Base-by-base conservation (phyloP, 2,113 vertebrate genomes). In the Dicrurus megarhynchus region DNA sequence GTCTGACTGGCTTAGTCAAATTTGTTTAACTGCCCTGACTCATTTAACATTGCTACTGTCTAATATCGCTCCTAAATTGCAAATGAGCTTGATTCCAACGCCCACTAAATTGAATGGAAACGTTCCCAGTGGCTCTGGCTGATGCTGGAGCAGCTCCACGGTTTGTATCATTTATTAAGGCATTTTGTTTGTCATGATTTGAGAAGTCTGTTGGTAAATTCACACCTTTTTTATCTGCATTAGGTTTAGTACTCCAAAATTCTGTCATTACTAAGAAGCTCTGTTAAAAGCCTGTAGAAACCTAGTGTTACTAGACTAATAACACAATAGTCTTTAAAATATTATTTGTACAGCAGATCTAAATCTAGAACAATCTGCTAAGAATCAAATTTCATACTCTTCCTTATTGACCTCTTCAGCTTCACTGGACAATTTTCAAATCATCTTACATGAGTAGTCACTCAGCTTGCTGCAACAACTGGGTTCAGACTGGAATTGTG, bases 351-450 rank as follows among this genome's bases (percentile, higher is more conserved):
- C 3, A 21, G 13, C 21, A 70, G 35, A 35, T 44, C 30, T 33
- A 55, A 83, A 88, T 65, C 39, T 47, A 35, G 42, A 83, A 35
- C 7, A 55, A 77, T 32, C 55, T 41, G 26, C 22, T 77, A 86
- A 84, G 9, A 90, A 86, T 30, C 8, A 80, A 49, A 81, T 86
- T 78, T 81, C 59, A 81, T 2, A 13, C 6, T 55, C 9, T 85
- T 75, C 76, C 47, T 67, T 78, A 42, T 13, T 56, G 69, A 78
- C 39, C 33, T 47, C 26, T 77, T 63, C n/a, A 77, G 33, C 69
- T 95, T 96, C 76, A 85, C 32, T 73, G 44, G 42, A 57, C 55
- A 93, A 79, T 89, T 89, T 95, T 78, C 65, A 95, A 84, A 81
- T 56, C 22, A 42, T 59, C 18, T 86, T 70, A 79, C 6, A 7